These are phyloP conservation scores for Morpho deidamia DNA, from an alignment of 2,888 invertebrate genomes.

Conservation along the genomic window DNA sequence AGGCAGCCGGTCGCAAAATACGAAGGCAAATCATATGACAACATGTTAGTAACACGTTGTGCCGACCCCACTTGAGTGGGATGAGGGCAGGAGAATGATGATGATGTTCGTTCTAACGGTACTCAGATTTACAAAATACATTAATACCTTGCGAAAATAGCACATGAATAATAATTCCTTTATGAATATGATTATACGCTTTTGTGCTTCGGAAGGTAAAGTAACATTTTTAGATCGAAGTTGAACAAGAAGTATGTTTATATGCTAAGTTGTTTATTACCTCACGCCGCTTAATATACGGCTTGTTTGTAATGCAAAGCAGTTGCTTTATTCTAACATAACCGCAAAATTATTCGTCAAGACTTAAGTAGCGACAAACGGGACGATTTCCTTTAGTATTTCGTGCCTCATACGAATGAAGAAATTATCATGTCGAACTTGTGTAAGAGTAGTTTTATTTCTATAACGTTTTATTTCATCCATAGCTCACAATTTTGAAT, in stretches of 20 bases:
- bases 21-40: too few species aligned
- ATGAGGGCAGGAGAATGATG: too few species aligned
- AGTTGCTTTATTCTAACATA: not conserved
- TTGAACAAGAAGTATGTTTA: constrained; percentile 15
- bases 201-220: constrained; percentile 5
- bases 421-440: not conserved
- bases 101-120: not conserved
- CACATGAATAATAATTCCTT: constrained; percentile 12
- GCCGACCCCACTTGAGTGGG: too few species aligned
- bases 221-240: constrained; percentile 15
- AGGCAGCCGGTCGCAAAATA: too few species aligned
- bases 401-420: not conserved
- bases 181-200: constrained; percentile 14
- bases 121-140: not conserved
- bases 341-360: not conserved
- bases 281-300: not conserved
- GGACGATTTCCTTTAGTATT: not conserved
- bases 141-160: not conserved
- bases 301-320: not conserved
- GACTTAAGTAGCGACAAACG: not conserved
- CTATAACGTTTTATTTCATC: too few species aligned
- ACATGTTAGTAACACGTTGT: too few species aligned
- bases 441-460: too few species aligned
- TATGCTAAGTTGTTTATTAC: constrained; percentile 15
- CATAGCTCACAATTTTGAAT: too few species aligned